Conservation (phyloP, 2,888 invertebrate species). For the Sesamia inferens region DNA sequence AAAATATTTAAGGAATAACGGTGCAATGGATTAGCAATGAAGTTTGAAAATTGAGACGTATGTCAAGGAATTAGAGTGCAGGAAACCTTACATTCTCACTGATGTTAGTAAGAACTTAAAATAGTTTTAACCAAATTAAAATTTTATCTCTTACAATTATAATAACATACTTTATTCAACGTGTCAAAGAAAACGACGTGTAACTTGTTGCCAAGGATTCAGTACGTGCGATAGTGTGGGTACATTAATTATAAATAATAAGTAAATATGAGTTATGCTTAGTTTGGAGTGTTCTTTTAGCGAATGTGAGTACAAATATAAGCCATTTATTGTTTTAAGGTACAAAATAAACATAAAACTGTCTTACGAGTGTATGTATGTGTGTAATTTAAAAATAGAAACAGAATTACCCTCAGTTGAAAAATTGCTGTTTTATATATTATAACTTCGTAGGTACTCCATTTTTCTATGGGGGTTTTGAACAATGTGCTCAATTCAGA, state of each 20-base stretch:
- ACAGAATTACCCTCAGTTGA: not conserved
- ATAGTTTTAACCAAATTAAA: not conserved
- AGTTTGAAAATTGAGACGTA: too few relatives aligned
- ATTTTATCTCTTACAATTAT: not conserved
- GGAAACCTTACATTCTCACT: not conserved
- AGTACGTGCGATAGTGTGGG: not conserved
- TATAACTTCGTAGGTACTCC: not conserved
- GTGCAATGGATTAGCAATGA: too few relatives aligned
- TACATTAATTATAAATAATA: too few relatives aligned
- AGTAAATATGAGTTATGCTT: too few relatives aligned
- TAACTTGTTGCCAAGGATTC: not conserved
- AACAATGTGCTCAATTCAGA: not conserved
- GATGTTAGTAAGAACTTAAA: not conserved
- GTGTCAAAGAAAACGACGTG: not conserved
- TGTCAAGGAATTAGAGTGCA: too few relatives aligned
- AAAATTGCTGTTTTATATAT: not conserved
- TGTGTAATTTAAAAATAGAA: too few relatives aligned
- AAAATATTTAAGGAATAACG: too few relatives aligned
- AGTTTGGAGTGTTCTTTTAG: too few relatives aligned
- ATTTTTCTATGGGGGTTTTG: not conserved
- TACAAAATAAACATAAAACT: too few relatives aligned
- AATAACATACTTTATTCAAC: not conserved
- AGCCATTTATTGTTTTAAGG: too few relatives aligned
- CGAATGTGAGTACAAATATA: too few relatives aligned
- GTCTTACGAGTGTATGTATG: too few relatives aligned